Evolutionary conservation across 2,113 vertebrate genomes (phyloP), one percentile per base, ranked within the genome.

Genomic region (Hiodon alosoides): DNA sequence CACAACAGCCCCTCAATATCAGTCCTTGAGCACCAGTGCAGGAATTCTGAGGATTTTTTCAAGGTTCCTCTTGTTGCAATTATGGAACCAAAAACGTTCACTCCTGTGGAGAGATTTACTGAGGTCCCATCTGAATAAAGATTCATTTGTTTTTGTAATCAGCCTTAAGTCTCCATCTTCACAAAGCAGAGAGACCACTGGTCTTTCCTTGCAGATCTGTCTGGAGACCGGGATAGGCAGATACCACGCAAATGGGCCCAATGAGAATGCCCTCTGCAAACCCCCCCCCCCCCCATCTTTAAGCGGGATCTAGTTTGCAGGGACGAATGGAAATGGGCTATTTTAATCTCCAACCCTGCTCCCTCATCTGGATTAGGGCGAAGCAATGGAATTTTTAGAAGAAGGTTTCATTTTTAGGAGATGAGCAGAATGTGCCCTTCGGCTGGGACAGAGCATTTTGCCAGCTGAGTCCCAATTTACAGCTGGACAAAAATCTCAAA

Each of bases 131-230:
- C 73, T 80, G 81, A 84, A 85, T 83, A 80, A 80, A 81, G 79
- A 85, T 84, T 82, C 74, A 84, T 81, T 85, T 79, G 81, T 81
- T 84, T 85, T 82, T 80, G 78, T 83, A 84, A 85, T 83, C 79
- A 77, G 74, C 78, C 72, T 65, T n/a, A 66, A 78, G 81, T 76
- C 75, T 60, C 79, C 75, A 51, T 81, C 74, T 79, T 77, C 66
- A 71, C 67, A 48, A 71, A 31, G 46, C 68, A 17, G 47, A 52
- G 16, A 68, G 46, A 52, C 31, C 60, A 3, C 61, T 31, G 31
- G 31, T 31, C 31, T 73, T 73, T 73, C 46, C 11, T 71, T 69
- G 47, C 72, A 68, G 72, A 82, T 81, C 75, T 67, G 71, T 77
- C 67, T 59, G 76, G 60, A 66, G 67, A 62, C 81, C 78, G 76